Conservation (phyloP, 2,888 invertebrate species). For the Callosobruchus maculatus region DNA sequence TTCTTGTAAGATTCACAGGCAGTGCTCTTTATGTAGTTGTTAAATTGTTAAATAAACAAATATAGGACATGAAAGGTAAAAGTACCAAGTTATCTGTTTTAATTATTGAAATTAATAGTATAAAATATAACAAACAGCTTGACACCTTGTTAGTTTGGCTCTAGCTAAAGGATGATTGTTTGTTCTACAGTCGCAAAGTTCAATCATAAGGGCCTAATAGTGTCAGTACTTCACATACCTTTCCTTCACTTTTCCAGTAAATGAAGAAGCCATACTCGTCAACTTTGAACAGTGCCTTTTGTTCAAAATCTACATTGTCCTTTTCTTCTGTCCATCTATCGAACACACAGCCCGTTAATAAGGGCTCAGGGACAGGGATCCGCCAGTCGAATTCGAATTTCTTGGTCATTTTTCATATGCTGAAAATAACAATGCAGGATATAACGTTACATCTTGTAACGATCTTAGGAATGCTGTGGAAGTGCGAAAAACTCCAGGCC, state of each 20-base stretch:
- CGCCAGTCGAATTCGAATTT: conserved; percentile 99
- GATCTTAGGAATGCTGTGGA: not conserved
- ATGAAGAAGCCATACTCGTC: conserved; percentile 98
- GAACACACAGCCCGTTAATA: conserved; percentile 82
- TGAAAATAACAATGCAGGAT: not conserved
- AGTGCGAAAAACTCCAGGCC: not conserved
- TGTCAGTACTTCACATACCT: conserved; percentile 71
- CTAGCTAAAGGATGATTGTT: too few species aligned
- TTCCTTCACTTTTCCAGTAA: conserved; percentile 95
- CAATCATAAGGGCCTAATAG: too few species aligned
- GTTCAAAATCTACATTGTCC: conserved; percentile 85
- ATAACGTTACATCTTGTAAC: not conserved
- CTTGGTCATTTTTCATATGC: conserved; percentile 75
- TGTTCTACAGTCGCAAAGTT: too few species aligned
- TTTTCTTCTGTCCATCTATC: conserved; percentile 99
- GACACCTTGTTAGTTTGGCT: too few species aligned
- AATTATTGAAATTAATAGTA: too few species aligned
- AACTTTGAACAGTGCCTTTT: conserved; percentile 86
- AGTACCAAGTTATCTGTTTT: too few species aligned
- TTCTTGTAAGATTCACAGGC: too few species aligned
- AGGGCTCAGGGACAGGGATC: conserved; percentile 84
- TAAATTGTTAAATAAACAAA: too few species aligned
- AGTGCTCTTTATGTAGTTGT: not conserved
- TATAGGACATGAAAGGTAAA: conserved; percentile 2
- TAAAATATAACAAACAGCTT: too few species aligned